These are phyloP conservation scores for Agrochola macilenta DNA, from an alignment of 2,888 invertebrate species.

Conservation along the genomic window DNA sequence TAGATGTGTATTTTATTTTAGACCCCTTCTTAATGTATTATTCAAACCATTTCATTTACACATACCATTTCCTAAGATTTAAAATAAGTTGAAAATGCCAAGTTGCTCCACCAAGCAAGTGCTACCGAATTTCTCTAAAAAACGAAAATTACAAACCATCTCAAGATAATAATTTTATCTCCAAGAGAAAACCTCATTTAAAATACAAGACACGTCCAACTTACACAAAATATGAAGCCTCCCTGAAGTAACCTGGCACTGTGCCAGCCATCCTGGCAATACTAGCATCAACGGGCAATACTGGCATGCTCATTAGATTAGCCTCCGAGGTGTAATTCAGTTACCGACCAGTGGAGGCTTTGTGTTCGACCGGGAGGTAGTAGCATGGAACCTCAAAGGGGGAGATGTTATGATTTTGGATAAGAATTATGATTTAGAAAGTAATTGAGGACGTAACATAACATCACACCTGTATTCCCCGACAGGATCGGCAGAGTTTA, in stretches of 20 bases:
- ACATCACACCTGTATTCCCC: neutral
- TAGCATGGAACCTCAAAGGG: constrained; percentile 16
- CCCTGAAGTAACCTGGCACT: constrained; percentile 38
- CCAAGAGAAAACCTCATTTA: constrained; percentile 47
- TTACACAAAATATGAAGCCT: constrained; percentile 50
- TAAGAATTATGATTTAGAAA: neutral
- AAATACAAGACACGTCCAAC: constrained; percentile 47
- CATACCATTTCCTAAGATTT: neutral
- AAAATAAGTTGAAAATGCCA: neutral
- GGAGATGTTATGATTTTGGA: neutral
- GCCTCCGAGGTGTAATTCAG: constrained; percentile 50
- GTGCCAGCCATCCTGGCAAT: constrained; percentile 31
- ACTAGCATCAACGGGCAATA: constrained; percentile 18
- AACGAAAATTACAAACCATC: constrained; percentile 18
- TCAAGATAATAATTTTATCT: constrained; percentile 34
- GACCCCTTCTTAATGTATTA: neutral
- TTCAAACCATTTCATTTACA: neutral
- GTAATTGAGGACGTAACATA: neutral
- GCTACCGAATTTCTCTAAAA: neutral
- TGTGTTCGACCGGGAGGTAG: constrained; percentile 26
- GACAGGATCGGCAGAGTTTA: neutral
- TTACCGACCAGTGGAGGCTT: constrained; percentile 45
- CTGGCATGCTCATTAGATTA: constrained; percentile 55
- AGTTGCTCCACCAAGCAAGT: too few relatives aligned
- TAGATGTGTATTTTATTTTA: neutral